These are phyloP conservation scores for Patella caerulea DNA, from an alignment of 2,888 invertebrate species.

Conservation along the genomic window DNA sequence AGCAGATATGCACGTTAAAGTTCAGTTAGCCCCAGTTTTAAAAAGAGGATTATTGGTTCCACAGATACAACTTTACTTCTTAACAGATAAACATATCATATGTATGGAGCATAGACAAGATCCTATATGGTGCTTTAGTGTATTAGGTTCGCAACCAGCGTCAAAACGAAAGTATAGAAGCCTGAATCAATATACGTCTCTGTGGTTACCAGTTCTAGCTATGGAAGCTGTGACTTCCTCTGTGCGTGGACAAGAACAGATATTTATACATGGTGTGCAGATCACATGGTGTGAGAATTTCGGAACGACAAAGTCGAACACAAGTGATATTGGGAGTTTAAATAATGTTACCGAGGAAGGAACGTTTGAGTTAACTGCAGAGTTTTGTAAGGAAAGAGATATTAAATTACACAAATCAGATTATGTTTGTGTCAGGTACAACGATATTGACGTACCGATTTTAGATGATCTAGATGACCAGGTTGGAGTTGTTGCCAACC, in stretches of 20 bases:
- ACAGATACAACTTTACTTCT: constrained; percentile 56
- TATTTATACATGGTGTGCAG: constrained; percentile 55
- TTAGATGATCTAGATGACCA: constrained; percentile 41
- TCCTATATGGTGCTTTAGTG: constrained; percentile 54
- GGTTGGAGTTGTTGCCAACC: constrained; percentile 42
- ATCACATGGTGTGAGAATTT: constrained; percentile 47
- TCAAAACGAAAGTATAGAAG: constrained; percentile 44
- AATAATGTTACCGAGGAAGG: constrained; percentile 27
- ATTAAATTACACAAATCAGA: constrained; percentile 48
- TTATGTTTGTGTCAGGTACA: constrained; percentile 62
- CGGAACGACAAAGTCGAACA: constrained; percentile 12
- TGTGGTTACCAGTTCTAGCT: constrained; percentile 57
- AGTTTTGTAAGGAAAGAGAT: constrained; percentile 51
- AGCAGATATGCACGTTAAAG: not conserved
- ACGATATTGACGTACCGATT: constrained; percentile 39
- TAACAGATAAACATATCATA: constrained; percentile 57
- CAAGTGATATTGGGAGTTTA: not conserved
- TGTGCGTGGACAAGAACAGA: constrained; percentile 44
- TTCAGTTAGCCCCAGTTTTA: constrained; percentile 55
- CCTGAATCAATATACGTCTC: constrained; percentile 47
- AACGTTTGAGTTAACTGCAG: constrained; percentile 44
- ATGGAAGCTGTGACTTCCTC: constrained; percentile 57
- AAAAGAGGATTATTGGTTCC: constrained; percentile 55
- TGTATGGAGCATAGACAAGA: constrained; percentile 61
- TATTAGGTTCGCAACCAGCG: constrained; percentile 22